Conservation (phyloP, 2,113 vertebrate genomes). For the Bungarus multicinctus region DNA sequence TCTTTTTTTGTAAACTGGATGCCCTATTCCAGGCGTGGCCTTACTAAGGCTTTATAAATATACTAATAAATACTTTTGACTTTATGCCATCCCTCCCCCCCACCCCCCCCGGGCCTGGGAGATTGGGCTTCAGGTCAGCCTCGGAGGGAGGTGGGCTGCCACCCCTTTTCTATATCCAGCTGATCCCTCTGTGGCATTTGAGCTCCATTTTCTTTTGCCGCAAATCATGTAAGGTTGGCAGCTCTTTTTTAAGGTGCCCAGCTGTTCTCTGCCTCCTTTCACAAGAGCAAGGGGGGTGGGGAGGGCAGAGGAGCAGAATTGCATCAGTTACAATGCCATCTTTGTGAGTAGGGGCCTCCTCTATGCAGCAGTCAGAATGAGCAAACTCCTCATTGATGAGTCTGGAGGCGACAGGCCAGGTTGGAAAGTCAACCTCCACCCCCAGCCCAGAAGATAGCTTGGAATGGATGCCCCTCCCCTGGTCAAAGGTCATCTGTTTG, state of each 20-base stretch:
- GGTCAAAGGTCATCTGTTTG: neutral
- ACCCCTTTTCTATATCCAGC: neutral
- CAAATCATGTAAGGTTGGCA: neutral
- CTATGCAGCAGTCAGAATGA: neutral
- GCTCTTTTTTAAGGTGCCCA: neutral
- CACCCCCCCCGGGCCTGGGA: neutral
- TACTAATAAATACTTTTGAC: neutral
- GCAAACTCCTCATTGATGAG: neutral
- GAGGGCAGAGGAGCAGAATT: neutral
- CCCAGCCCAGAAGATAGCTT: neutral
- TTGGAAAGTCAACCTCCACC: neutral
- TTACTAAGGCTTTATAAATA: neutral
- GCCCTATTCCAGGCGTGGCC: neutral
- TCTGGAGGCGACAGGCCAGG: neutral
- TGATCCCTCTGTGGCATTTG: too few relatives aligned
- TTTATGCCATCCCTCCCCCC: neutral
- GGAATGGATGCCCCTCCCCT: neutral
- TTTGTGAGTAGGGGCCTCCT: neutral
- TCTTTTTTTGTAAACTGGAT: neutral
- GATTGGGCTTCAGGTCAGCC: neutral
- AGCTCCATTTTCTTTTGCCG: neutral
- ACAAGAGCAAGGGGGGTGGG: neutral
- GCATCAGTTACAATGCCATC: neutral
- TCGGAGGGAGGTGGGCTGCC: neutral
- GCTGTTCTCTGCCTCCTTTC: neutral